Conservation (phyloP, 2,113 vertebrate species). For the Crotalus tigris region DNA sequence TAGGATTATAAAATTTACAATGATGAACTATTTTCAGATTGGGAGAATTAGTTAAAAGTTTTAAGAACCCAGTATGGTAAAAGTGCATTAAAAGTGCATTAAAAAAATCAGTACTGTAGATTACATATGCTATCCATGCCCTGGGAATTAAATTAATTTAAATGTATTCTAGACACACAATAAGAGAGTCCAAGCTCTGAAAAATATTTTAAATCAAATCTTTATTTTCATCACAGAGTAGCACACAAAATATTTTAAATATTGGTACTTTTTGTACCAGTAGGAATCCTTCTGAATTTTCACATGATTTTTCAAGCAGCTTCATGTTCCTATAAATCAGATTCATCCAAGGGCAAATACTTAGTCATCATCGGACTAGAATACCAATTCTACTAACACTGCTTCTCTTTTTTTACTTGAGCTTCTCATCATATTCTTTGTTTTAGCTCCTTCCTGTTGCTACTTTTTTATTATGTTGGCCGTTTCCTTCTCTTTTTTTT, state of each 20-base stretch:
- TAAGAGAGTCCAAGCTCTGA: neutral
- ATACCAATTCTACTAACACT: neutral
- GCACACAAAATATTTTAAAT: neutral
- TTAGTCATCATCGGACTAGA: neutral
- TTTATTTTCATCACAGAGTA: neutral
- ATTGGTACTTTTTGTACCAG: neutral
- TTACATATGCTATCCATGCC: conserved; percentile 7
- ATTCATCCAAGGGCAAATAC: neutral
- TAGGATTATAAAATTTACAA: neutral
- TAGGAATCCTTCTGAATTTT: neutral
- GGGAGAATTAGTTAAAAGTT: neutral
- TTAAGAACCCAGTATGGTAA: neutral
- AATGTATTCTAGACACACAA: neutral
- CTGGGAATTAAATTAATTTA: conserved; percentile 21
- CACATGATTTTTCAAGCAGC: neutral
- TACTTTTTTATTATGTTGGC: neutral
- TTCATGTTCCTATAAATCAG: neutral
- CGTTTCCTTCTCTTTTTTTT: neutral
- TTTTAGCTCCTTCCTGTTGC: neutral
- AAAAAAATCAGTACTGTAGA: conserved; percentile 25
- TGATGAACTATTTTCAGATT: neutral
- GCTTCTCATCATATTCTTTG: neutral
- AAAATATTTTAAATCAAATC: neutral
- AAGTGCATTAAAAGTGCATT: conserved; percentile 12
- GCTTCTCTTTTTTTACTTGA: neutral